phyloP scores from a whole-genome alignment of 2,888 invertebrate genomes.

The Poecilus cupreus region DNA sequence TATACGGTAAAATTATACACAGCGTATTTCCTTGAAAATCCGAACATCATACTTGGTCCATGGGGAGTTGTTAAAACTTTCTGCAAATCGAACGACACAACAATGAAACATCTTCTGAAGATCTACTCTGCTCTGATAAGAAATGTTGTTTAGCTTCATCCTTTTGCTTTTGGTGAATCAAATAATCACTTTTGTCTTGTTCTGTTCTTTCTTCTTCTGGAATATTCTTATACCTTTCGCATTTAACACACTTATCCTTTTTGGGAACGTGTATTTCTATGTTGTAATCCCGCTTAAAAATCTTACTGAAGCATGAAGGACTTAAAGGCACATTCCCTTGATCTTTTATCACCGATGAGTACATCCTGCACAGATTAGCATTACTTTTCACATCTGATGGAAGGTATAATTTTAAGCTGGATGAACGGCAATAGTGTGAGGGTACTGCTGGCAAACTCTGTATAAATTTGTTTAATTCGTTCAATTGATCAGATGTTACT shows the following conservation, averaged over 20 bases:
- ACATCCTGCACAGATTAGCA: conserved; percentile 47
- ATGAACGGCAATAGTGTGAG: conserved; percentile 56
- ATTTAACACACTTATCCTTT: conserved; percentile 61
- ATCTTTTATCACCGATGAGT: conserved; percentile 34
- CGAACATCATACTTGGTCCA: conserved; percentile 63
- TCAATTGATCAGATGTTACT: conserved; percentile 50
- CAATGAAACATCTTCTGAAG: conserved; percentile 41
- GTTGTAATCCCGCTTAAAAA: conserved; percentile 57
- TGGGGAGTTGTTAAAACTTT: conserved; percentile 65
- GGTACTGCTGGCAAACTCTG: conserved; percentile 53
- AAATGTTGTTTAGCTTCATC: conserved; percentile 44
- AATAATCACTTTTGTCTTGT: conserved; percentile 44
- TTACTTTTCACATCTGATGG: conserved; percentile 55
- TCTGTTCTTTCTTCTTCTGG: conserved; percentile 28
- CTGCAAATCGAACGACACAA: conserved; percentile 63
- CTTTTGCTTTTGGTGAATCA: conserved; percentile 56
- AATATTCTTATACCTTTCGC: conserved; percentile 57
- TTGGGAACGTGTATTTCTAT: conserved; percentile 61
- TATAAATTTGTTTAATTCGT: conserved; percentile 53
- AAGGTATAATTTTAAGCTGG: conserved; percentile 56
- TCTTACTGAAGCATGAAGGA: conserved; percentile 33
- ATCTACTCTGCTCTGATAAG: conserved; percentile 52
- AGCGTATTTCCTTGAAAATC: conserved; percentile 65
- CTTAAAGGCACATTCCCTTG: conserved; percentile 38
- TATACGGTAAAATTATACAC: conserved; percentile 66